Evolutionary conservation across 1,140 invertebrate species (phyloP).

Genomic region (Lepidurus couesii): DNA sequence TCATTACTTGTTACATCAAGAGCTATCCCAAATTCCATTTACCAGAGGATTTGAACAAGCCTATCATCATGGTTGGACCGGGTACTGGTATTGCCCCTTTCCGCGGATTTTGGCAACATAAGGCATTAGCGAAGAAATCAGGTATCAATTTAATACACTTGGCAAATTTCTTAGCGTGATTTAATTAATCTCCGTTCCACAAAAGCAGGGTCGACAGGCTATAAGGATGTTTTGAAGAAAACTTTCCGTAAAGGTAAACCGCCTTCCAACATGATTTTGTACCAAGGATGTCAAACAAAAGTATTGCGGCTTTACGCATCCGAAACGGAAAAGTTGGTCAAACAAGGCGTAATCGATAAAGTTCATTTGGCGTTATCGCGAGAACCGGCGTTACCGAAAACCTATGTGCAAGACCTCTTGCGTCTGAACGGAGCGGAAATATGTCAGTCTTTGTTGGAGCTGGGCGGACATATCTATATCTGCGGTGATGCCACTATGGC

Average conservation of each 20-base stretch:
- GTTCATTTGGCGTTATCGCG: slow-evolving; percentile 20
- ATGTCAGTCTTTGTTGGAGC: background rate
- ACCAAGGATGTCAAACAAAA: slow-evolving; percentile 18
- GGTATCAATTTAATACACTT: background rate
- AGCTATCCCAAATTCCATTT: slow-evolving; percentile 87
- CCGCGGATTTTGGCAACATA: slow-evolving; percentile 16
- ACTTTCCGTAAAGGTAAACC: background rate
- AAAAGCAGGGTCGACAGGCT: background rate
- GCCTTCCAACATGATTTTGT: slow-evolving; percentile 2
- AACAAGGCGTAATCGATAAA: slow-evolving; percentile 6
- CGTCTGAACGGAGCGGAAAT: slow-evolving; percentile 23
- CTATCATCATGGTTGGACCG: slow-evolving; percentile 90
- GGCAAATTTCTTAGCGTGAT: background rate
- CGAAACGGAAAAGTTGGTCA: slow-evolving; percentile 18
- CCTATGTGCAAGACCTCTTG: slow-evolving; percentile 26
- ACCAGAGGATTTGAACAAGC: slow-evolving; percentile 69
- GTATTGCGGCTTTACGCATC: slow-evolving; percentile 24
- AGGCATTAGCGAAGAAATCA: background rate
- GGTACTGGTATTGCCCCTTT: slow-evolving; percentile 61
- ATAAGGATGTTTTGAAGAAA: background rate
- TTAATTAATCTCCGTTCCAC: too few species aligned
- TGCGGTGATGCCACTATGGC: slow-evolving; percentile 28
- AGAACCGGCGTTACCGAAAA: background rate
- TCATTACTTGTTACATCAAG: slow-evolving; percentile 70
- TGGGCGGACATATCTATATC: slow-evolving; percentile 23